These are phyloP conservation scores for Lateolabrax maculatus DNA, from an alignment of 2,797 vertebrate species.

Conservation along the genomic window DNA sequence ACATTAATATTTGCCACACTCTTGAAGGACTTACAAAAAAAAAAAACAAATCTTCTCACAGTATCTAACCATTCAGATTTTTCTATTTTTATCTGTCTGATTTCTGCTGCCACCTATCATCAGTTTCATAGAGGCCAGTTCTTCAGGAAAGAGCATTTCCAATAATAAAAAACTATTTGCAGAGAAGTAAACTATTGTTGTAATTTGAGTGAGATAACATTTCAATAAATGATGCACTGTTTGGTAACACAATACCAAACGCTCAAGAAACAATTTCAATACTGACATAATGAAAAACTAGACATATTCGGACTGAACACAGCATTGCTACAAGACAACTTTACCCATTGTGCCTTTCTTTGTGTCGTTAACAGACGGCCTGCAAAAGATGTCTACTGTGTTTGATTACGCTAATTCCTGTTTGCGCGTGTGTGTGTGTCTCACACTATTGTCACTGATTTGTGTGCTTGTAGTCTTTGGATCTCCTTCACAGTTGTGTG, in stretches of 20 bases:
- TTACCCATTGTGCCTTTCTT: constrained; percentile 25
- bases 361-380: constrained; percentile 50
- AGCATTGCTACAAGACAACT: not conserved
- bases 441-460: constrained; percentile 45
- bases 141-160: not conserved
- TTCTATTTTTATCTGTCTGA: not conserved
- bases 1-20: not conserved
- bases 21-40: not conserved
- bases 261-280: not conserved
- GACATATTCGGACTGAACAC: constrained; percentile 17
- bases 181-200: not conserved
- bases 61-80: not conserved
- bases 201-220: not conserved
- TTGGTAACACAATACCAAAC: not conserved
- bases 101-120: not conserved
- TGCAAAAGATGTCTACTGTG: constrained; percentile 60
- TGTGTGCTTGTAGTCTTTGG: constrained; percentile 68
- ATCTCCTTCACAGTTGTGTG: constrained; percentile 89
- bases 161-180: not conserved
- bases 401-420: constrained; percentile 66
- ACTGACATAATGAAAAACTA: not conserved
- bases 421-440: constrained; percentile 51
- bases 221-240: not conserved
- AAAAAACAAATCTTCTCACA: not conserved
- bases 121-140: not conserved